Conservation (phyloP, 53 echinoderm and acorn worm species). For the Apostichopus leukothele region DNA sequence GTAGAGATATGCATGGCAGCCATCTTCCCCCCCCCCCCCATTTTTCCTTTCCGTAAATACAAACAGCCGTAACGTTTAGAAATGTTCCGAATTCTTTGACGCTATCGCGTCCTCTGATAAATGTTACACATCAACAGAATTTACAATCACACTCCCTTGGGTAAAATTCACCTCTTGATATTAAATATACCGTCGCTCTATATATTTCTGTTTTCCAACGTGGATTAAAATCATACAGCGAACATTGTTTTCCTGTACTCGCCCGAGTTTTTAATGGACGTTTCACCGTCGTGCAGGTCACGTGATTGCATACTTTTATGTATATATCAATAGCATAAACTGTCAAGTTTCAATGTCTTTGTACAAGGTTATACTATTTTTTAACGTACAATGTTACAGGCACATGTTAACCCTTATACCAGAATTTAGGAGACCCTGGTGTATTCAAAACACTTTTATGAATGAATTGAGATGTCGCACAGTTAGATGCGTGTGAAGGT, state of each 20-base stretch:
- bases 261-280: neutral
- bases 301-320: neutral
- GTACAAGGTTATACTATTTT: no score
- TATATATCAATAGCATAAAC: no score
- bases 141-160: neutral
- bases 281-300: neutral
- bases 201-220: neutral
- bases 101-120: neutral
- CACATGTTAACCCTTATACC: no score
- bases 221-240: neutral
- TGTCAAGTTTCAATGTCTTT: no score
- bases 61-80: neutral
- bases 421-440: no score
- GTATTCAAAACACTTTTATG: no score
- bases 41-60: neutral
- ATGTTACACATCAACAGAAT: neutral
- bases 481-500: no score
- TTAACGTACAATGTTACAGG: no score
- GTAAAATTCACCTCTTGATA: neutral
- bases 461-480: no score
- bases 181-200: neutral
- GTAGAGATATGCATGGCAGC: neutral
- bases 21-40: neutral
- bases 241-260: neutral
- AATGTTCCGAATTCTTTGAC: neutral